These are phyloP conservation scores for Pectinophora gossypiella DNA, from an alignment of 1,140 invertebrate genomes.

Conservation along the genomic window DNA sequence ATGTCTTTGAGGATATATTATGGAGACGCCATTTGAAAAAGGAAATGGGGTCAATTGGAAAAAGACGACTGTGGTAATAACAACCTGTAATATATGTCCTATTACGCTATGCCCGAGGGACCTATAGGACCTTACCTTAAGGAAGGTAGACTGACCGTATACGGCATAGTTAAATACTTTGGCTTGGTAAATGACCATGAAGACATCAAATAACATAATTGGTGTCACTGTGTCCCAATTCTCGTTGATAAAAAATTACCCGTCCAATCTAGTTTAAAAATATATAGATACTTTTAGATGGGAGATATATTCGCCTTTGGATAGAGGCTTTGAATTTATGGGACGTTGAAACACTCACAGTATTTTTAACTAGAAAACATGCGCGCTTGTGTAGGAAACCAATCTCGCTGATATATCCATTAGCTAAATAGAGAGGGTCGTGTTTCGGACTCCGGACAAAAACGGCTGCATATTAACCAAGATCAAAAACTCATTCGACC, in stretches of 20 bases:
- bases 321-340: conserved; percentile 14
- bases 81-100: too few species aligned
- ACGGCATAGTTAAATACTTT: too few species aligned
- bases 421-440: conserved; percentile 31
- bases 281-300: neutral
- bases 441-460: neutral
- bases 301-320: neutral
- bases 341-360: conserved; percentile 14
- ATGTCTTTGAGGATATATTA: too few species aligned
- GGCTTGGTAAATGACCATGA: too few species aligned
- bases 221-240: too few species aligned
- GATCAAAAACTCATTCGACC: neutral
- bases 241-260: neutral
- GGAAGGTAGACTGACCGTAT: too few species aligned
- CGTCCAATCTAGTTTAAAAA: neutral
- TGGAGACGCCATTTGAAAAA: too few species aligned
- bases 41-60: too few species aligned
- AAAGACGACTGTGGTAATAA: too few species aligned
- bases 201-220: neutral
- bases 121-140: too few species aligned
- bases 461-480: neutral
- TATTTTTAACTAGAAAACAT: conserved; percentile 29
- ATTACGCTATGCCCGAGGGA: too few species aligned
- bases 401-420: conserved; percentile 37
- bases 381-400: conserved; percentile 28